These are phyloP conservation scores for Aplochiton taeniatus DNA, from an alignment of 2,797 vertebrate species.

Conservation along the genomic window DNA sequence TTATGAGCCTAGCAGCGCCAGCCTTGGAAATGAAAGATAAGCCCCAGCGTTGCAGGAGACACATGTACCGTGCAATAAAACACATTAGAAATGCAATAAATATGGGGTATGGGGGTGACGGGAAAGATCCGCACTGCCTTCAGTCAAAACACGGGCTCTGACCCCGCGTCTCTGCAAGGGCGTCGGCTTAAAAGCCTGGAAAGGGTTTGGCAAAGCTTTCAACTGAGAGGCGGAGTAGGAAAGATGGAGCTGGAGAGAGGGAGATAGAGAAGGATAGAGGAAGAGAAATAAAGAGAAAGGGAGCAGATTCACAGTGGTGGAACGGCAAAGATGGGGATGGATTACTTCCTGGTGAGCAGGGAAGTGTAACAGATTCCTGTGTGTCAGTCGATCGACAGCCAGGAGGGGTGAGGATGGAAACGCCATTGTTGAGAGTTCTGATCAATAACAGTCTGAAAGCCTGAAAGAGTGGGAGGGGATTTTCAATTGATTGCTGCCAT, in stretches of 20 bases:
- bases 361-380: background rate
- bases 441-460: background rate
- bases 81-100: constrained; percentile 4
- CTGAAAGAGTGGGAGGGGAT: background rate
- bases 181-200: no score
- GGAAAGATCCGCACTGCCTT: background rate
- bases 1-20: background rate
- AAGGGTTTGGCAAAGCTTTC: no score
- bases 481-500: background rate
- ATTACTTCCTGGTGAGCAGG: background rate
- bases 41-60: background rate
- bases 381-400: background rate
- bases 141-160: background rate
- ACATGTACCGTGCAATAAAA: background rate
- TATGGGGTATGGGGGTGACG: background rate
- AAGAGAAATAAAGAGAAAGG: no score
- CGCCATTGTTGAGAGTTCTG: background rate
- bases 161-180: background rate
- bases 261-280: background rate
- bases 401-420: background rate
- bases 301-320: no score
- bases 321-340: background rate
- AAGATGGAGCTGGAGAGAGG: background rate
- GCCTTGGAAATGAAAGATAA: constrained; percentile 7
- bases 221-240: no score